Evolutionary conservation across 53 echinoderm and acorn worm species (phyloP), one percentile per base, ranked within the genome.

Genomic region (Arbacia lixula): DNA sequence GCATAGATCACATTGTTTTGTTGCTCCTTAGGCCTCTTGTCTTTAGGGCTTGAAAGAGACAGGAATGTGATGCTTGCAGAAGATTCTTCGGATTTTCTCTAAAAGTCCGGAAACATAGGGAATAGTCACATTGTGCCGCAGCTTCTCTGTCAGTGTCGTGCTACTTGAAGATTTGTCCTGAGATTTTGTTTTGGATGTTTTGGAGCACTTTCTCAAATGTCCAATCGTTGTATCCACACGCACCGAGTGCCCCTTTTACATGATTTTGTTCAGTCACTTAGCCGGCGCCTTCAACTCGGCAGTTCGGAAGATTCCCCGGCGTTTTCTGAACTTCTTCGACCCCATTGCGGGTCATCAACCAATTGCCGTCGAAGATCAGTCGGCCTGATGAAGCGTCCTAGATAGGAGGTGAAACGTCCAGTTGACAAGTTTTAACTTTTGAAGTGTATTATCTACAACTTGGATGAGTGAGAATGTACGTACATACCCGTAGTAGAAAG

Each of bases 251-350:
- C 24, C 3, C 25, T 57, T 57, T 57, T 29, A 57, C 58, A 12
- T 57, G 58, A 6, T 2, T 57, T 25, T 57, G 58, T 24, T 57
- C 58, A 8, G 24, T 57, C 25, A 24, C 58, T 57, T n/a, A n/a
- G n/a, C 24, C 28, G 5, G 58, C 28, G 58, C 28, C 58, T 19
- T 57, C 58, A 57, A 26, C 58, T 2, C 25, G 28, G 58, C 58
- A 57, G 58, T 57, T 57, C 58, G 10, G 58, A 57, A 57, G 58
- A 57, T 57, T 57, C 58, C 58, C 28, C 58, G 58, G 12, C 58
- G 58, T 24, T 57, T 57, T 24, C 58, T 29, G 58, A 57, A 24
- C 6, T 57, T 57, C 58, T 10, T 57, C 58, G 58, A 57, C 58
- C 58, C 58, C 58, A 29, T 57, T 29, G 28, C 3, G 14, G 14